Evolutionary conservation across 1,140 invertebrate species (phyloP).

Genomic region (Zaprionus inermis): DNA sequence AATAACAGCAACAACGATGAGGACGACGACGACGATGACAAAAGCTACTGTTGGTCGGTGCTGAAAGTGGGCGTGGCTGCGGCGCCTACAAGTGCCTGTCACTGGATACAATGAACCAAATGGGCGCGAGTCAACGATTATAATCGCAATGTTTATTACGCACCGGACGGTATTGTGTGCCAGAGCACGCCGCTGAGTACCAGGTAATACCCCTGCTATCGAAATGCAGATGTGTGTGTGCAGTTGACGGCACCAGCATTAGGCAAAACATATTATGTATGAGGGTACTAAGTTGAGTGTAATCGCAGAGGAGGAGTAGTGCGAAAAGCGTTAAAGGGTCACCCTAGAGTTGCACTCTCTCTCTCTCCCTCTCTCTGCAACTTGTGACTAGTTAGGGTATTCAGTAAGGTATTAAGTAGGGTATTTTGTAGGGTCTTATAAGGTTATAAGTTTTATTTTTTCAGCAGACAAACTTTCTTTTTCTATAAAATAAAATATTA

Average conservation of each 20-base stretch:
- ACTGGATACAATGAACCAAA: conserved; percentile 43
- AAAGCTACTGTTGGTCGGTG: conserved; percentile 1
- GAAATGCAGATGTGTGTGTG: not conserved
- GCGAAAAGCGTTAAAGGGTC: no score
- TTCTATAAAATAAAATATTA: no score
- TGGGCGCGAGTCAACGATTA: conserved; percentile 35
- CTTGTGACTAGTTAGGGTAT: no score
- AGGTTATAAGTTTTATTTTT: no score
- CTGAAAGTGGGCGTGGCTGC: conserved; percentile 18
- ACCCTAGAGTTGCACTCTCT: no score
- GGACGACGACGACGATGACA: conserved; percentile 1
- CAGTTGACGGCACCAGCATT: not conserved
- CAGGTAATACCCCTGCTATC: conserved; percentile 15
- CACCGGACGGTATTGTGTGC: not conserved
- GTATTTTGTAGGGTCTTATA: no score
- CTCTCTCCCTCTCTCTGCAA: no score
- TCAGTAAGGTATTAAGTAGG: no score
- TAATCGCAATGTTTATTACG: conserved; percentile 33
- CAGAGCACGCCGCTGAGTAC: not conserved
- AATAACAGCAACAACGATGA: conserved; percentile 7
- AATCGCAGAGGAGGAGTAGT: not conserved
- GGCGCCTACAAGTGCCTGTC: conserved; percentile 28
- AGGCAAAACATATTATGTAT: not conserved
- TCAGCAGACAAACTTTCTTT: no score
- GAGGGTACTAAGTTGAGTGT: not conserved